Conservation (phyloP, 2,797 vertebrate species). For the Ara ararauna region DNA sequence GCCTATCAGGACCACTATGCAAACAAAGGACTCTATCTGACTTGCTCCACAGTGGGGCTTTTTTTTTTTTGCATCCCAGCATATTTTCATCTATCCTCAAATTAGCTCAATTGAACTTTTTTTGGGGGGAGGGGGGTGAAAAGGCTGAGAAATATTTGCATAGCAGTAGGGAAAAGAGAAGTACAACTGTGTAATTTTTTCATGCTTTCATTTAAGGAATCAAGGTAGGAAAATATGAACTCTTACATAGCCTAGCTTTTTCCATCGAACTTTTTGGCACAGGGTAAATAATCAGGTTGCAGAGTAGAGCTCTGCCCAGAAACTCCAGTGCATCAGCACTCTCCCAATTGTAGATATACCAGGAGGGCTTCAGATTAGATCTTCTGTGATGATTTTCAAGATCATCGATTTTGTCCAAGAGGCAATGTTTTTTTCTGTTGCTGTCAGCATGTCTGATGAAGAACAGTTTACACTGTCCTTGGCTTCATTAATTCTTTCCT, state of each 20-base stretch:
- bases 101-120: neutral
- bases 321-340: slow-evolving; percentile 24
- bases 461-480: slow-evolving; percentile 49
- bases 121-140: too few species aligned
- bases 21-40: neutral
- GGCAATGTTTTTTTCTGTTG: neutral
- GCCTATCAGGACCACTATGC: neutral
- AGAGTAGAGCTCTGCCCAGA: neutral
- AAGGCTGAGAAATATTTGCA: neutral
- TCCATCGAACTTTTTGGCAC: neutral
- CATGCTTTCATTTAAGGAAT: neutral
- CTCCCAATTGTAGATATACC: neutral
- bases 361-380: slow-evolving; percentile 44
- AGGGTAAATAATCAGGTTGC: neutral
- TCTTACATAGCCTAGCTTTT: neutral
- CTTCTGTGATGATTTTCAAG: slow-evolving; percentile 54
- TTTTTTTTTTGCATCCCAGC: neutral
- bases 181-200: neutral
- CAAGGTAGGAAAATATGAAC: neutral
- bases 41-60: neutral
- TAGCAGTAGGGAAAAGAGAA: neutral
- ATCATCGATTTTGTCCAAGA: slow-evolving; percentile 51
- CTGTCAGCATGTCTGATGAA: slow-evolving; percentile 49
- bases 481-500: slow-evolving; percentile 54
- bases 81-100: neutral